These are phyloP conservation scores for Plusia festucae DNA, from an alignment of 2,888 invertebrate species.

Conservation along the genomic window DNA sequence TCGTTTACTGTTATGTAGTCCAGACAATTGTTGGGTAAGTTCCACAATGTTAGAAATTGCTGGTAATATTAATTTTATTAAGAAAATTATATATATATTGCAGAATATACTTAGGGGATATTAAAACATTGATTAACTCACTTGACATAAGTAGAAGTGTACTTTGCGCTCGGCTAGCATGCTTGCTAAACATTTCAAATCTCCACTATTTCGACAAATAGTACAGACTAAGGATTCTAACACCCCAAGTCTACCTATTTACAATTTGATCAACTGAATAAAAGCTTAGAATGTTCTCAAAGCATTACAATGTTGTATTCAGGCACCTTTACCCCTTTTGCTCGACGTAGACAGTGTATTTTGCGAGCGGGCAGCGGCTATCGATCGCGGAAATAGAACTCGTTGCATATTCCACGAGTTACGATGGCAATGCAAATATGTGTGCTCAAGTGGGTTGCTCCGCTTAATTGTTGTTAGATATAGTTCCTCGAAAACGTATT, in stretches of 20 bases:
- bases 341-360: neutral
- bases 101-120: too few species aligned
- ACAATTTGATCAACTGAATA: neutral
- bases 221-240: neutral
- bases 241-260: too few species aligned
- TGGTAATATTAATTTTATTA: too few species aligned
- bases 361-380: conserved; percentile 20
- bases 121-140: too few species aligned
- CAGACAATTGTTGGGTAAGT: too few species aligned
- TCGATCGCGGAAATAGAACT: conserved; percentile 31
- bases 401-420: conserved; percentile 15
- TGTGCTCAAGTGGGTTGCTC: neutral
- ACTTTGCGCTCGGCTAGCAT: too few species aligned
- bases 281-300: conserved; percentile 1
- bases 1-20: too few species aligned
- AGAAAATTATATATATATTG: too few species aligned
- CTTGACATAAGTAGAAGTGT: too few species aligned
- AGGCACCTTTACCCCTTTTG: neutral
- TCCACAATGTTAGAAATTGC: too few species aligned
- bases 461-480: neutral
- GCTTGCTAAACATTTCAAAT: neutral
- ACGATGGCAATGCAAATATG: conserved; percentile 12
- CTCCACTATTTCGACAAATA: neutral
- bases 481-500: neutral
- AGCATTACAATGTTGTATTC: neutral